phyloP scores from a whole-genome alignment of 2,888 invertebrate genomes.

The Zygogramma bicolorata region DNA sequence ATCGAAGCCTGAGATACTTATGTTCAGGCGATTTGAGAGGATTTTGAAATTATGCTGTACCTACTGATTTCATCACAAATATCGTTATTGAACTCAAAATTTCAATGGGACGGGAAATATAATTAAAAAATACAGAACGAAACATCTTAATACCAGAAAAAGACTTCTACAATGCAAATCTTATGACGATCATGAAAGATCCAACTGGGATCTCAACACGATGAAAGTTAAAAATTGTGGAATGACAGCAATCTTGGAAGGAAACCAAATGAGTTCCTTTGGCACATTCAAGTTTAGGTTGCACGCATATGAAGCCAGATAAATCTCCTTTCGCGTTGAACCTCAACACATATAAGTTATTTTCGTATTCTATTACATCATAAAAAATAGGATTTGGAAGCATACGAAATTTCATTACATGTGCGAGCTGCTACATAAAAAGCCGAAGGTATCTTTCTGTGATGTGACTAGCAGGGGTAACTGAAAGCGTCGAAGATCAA shows the following conservation, averaged over 20 bases:
- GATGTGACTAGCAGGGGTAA: background rate
- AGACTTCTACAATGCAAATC: background rate
- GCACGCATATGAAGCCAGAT: constrained; percentile 29
- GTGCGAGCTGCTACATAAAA: constrained; percentile 30
- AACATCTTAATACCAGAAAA: background rate
- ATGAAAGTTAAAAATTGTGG: constrained; percentile 2
- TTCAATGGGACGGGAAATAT: background rate
- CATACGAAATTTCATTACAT: constrained; percentile 41
- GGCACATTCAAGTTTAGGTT: constrained; percentile 18
- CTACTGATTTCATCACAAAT: no score
- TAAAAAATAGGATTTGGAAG: constrained; percentile 39
- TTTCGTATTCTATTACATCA: constrained; percentile 42
- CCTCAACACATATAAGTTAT: constrained; percentile 32
- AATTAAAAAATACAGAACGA: background rate
- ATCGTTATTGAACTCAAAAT: background rate
- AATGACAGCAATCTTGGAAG: constrained; percentile 12
- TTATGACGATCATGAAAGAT: background rate
- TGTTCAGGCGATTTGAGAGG: no score
- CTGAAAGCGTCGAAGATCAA: background rate
- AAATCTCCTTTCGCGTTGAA: constrained; percentile 25
- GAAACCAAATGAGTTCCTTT: background rate
- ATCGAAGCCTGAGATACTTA: no score
- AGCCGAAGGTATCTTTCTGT: constrained; percentile 10
- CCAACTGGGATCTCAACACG: background rate
- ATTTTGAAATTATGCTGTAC: no score